Evolutionary conservation across 2,113 vertebrate genomes (phyloP), one percentile per base, ranked within the genome.

Genomic region (Nematolebias whitei): DNA sequence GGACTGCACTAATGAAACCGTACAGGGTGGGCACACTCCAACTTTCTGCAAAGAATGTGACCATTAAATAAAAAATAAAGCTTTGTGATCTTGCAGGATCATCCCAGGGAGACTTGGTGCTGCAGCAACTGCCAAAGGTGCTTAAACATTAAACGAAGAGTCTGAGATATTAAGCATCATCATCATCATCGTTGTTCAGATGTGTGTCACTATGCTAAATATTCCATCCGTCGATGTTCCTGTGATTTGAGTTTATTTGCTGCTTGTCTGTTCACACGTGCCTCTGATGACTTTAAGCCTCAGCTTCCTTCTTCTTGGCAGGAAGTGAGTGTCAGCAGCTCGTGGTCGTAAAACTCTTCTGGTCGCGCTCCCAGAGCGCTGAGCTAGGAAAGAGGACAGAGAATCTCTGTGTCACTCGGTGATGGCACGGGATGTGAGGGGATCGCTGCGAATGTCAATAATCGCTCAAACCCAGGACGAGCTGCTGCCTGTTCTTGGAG

Each of bases 291-390:
- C 79, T 84, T 89, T 84, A 77, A 87, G 85, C 81, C 79, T 75
- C 16, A 16, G 63, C 72, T 79, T 62, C 59, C 64, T 66, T 61
- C 39, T 55, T 78, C 79, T 79, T 80, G 82, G 85, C 88, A 90
- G 88, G 86, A 87, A 90, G 83, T 74, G 77, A 74, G 66, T 49
- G 26, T 83, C 85, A 49, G 72, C 70, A 59, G 79, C 81, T 79
- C 80, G 75, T 39, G 73, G 59, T 88, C 44, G 53, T 82, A 85
- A 87, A 90, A 86, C 83, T 75, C 71, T 63, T 86, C 85, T 87
- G 86, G 82, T 87, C 19, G 22, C 66, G 65, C 40, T 87, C 86
- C 86, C 86, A 76, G 83, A 64, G 45, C 77, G 78, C 75, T 71
- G 23, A 15, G 77, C 74, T 43, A 35, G 71, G 60, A 54, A 38